Percentiles rank a stretch among this genome's conserved stretches.
Evolutionary conservation across 2,888 invertebrate species (phyloP).

Genomic region (Eledona agricola): DNA sequence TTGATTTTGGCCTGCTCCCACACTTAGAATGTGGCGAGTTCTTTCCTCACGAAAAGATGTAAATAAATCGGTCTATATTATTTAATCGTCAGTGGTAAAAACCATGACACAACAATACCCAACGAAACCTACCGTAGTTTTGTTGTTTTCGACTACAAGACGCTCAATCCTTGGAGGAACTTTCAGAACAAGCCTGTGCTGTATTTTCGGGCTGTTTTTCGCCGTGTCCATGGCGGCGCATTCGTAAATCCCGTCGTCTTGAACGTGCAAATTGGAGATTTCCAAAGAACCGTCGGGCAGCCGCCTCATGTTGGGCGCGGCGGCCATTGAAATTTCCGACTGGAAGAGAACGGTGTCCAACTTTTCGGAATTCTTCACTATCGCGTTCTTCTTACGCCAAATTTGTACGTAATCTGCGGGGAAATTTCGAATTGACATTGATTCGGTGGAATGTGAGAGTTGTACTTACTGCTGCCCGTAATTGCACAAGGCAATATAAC

Average conservation of each 20-base stretch:
- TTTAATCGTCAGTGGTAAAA: too few species aligned
- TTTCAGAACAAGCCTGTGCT: conserved; percentile 47
- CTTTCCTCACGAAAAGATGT: too few species aligned
- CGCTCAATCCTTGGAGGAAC: conserved; percentile 49
- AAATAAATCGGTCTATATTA: too few species aligned
- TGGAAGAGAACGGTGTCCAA: conserved; percentile 39
- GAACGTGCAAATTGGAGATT: conserved; percentile 34
- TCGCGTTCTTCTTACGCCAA: conserved; percentile 47
- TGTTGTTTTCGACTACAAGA: conserved; percentile 47
- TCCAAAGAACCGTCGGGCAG: conserved; percentile 40
- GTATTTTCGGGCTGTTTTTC: conserved; percentile 41
- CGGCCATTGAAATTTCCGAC: conserved; percentile 37
- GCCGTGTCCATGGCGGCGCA: conserved; percentile 35
- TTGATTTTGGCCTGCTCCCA: too few species aligned
- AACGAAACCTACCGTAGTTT: conserved; percentile 47
- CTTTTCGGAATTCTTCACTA: background rate
- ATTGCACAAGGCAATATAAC: conserved; percentile 58
- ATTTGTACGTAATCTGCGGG: conserved; percentile 41
- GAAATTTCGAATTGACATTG: conserved; percentile 1
- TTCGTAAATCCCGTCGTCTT: conserved; percentile 25
- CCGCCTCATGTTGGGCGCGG: conserved; percentile 41
- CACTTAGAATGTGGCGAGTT: too few species aligned
- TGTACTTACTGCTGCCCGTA: conserved; percentile 18
- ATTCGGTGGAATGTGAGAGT: background rate
- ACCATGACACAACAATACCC: conserved; percentile 8